A percentile compares a stretch with the other conserved stretches of the same genome.
phyloP scores from a whole-genome alignment of 1,140 invertebrate species.

The Aphaenogaster rudis region DNA sequence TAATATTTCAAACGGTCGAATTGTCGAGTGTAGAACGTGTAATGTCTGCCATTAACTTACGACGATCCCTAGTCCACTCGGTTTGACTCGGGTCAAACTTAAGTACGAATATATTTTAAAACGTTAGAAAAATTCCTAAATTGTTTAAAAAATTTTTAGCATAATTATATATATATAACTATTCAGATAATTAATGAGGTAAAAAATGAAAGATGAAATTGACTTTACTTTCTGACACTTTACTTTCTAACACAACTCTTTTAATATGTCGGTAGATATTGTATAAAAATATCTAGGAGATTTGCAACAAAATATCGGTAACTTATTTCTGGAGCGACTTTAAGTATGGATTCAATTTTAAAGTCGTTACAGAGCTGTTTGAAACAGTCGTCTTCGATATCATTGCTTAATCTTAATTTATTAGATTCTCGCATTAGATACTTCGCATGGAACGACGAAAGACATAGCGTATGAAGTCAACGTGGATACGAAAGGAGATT shows the following conservation, averaged over 20 bases:
- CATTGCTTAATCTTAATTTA: not conserved
- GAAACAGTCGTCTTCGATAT: not conserved
- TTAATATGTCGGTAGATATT: not conserved
- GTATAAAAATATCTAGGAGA: not conserved
- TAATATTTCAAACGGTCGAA: conserved; percentile 3
- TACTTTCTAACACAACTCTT: not conserved
- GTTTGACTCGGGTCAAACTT: not conserved
- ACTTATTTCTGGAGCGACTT: not conserved
- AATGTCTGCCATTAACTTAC: conserved; percentile 12
- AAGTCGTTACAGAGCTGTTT: not conserved
- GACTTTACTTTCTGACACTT: not conserved
- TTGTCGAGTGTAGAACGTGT: not conserved
- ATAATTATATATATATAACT: no score
- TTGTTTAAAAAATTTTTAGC: not conserved
- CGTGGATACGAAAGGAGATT: not conserved
- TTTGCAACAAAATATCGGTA: not conserved
- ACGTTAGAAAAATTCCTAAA: not conserved
- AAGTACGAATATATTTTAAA: not conserved
- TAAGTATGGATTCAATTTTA: not conserved
- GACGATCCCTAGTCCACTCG: not conserved
- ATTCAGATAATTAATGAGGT: not conserved
- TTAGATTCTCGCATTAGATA: not conserved
- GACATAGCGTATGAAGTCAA: not conserved
- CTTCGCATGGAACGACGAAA: not conserved
- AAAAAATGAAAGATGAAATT: not conserved